Evolutionary conservation across 2,113 vertebrate genomes (phyloP).

Genomic region (Pterophyllum scalare): DNA sequence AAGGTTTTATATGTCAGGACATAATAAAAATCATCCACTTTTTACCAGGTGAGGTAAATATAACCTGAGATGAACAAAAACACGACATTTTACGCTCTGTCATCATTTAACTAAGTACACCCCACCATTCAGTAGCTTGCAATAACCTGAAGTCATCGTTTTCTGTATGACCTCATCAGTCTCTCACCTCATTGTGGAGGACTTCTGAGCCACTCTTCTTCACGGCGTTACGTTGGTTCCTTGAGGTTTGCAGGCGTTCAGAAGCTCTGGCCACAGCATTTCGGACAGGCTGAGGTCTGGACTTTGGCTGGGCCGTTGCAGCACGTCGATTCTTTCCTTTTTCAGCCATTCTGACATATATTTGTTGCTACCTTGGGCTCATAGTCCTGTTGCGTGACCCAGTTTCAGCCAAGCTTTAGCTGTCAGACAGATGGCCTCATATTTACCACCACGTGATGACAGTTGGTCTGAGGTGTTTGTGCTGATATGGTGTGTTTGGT

Average conservation of each 20-base stretch:
- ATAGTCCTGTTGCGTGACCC: background rate
- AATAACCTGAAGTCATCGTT: accelerated
- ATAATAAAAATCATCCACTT: too few species aligned
- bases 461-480: background rate
- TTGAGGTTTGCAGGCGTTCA: background rate
- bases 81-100: too few species aligned
- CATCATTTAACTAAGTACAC: background rate
- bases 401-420: background rate
- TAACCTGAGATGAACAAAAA: too few species aligned
- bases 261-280: background rate
- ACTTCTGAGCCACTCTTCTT: background rate
- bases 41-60: too few species aligned
- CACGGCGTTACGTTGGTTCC: accelerated
- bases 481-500: background rate
- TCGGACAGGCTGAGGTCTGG: background rate
- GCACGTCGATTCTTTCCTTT: too few species aligned
- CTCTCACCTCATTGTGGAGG: too few species aligned
- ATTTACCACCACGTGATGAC: accelerated
- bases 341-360: too few species aligned
- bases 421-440: background rate
- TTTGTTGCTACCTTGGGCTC: too few species aligned
- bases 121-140: background rate
- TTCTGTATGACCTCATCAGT: accelerated
- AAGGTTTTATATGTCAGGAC: too few species aligned
- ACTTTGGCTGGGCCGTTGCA: too few species aligned